phyloP scores from a whole-genome alignment of 2,888 invertebrate genomes.

The Rhabditoides inermis region DNA sequence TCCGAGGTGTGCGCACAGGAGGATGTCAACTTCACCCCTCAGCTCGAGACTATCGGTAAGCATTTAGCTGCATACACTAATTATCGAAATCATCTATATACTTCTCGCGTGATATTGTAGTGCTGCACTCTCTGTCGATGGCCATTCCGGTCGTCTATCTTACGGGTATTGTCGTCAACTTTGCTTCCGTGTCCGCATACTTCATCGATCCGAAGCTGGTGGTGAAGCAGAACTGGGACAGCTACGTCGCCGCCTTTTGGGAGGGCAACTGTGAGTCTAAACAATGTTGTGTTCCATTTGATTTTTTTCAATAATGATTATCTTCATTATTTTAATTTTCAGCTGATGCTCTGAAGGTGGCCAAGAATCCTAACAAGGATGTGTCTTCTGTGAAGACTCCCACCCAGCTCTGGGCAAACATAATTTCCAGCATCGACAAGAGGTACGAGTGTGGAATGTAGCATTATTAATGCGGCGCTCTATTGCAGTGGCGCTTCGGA shows the following conservation, averaged over 20 bases:
- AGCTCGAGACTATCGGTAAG: slow-evolving; percentile 38
- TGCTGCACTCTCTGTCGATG: slow-evolving; percentile 27
- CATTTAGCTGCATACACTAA: background rate
- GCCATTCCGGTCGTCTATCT: slow-evolving; percentile 44
- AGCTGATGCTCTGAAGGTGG: slow-evolving; percentile 9
- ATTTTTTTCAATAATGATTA: slow-evolving; percentile 1
- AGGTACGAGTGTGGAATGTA: no score
- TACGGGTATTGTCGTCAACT: slow-evolving; percentile 39
- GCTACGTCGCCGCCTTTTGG: slow-evolving; percentile 34
- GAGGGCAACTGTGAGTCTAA: slow-evolving; percentile 24
- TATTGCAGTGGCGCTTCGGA: no score
- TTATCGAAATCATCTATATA: background rate
- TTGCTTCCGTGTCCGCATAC: slow-evolving; percentile 41
- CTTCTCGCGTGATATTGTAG: slow-evolving; percentile 13
- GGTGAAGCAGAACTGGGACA: slow-evolving; percentile 33
- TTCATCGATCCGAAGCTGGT: slow-evolving; percentile 26
- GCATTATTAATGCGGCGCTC: no score
- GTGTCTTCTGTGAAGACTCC: slow-evolving; percentile 13
- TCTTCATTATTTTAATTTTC: background rate
- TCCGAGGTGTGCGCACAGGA: slow-evolving; percentile 27
- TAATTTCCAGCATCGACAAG: no score
- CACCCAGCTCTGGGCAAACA: slow-evolving; percentile 34
- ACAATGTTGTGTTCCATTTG: background rate
- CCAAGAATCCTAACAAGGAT: slow-evolving; percentile 15
- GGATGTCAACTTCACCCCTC: slow-evolving; percentile 33